Evolutionary conservation across 2,888 invertebrate species (phyloP).

Genomic region (Malacosoma neustria): DNA sequence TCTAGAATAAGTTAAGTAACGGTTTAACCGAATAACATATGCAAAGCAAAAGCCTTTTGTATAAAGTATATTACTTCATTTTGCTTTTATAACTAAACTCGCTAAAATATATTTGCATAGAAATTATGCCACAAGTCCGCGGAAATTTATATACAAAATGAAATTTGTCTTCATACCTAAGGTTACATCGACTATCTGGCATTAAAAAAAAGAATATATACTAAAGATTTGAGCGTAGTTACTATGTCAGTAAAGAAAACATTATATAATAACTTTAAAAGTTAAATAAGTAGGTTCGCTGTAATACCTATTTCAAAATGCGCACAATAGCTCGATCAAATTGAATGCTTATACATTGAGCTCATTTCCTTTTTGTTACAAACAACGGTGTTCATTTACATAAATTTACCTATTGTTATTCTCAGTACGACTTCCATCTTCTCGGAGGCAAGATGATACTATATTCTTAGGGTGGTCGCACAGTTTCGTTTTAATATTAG

Average conservation of each 20-base stretch:
- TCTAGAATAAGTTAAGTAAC: no score
- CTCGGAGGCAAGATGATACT: conserved; percentile 39
- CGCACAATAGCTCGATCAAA: conserved; percentile 42
- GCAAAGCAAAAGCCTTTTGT: no score
- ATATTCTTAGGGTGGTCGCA: conserved; percentile 16
- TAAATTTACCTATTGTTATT: conserved; percentile 73
- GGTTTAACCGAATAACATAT: no score
- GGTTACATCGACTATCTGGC: not conserved
- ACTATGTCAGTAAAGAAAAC: conserved; percentile 10
- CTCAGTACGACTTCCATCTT: conserved; percentile 42
- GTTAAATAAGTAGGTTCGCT: conserved; percentile 15
- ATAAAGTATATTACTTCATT: no score
- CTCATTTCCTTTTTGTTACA: conserved; percentile 69
- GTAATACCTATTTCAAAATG: conserved; percentile 38
- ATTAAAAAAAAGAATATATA: not conserved
- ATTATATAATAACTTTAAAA: conserved; percentile 21
- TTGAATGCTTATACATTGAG: conserved; percentile 41
- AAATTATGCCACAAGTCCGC: not conserved
- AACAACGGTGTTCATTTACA: conserved; percentile 62
- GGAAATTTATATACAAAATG: not conserved
- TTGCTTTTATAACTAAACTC: not conserved
- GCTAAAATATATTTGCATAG: not conserved
- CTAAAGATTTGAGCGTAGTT: not conserved
- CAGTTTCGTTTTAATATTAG: no score
- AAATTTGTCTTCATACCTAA: not conserved